Evolutionary conservation across 2,888 invertebrate genomes (phyloP).

Genomic region (Apotomis capreana): DNA sequence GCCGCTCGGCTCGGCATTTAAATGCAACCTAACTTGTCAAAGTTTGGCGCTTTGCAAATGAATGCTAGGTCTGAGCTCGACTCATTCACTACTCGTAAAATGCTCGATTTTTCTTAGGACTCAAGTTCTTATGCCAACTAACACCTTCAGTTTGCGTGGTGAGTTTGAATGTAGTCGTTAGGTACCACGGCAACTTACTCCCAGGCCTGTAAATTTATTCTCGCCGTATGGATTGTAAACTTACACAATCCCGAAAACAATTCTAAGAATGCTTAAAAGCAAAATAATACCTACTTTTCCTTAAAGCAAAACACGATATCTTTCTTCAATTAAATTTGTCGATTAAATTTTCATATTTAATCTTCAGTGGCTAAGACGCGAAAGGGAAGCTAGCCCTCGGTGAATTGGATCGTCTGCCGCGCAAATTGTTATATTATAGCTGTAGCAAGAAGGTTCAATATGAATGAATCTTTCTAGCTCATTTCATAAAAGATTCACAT

Average conservation of each 20-base stretch:
- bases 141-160: background rate
- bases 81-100: conserved; percentile 35
- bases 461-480: background rate
- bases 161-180: background rate
- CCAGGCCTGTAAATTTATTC: background rate
- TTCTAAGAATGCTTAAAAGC: background rate
- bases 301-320: conserved; percentile 51
- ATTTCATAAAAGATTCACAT: conserved; percentile 6
- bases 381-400: conserved; percentile 66
- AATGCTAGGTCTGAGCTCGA: conserved; percentile 57
- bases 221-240: background rate
- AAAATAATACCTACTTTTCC: conserved; percentile 44
- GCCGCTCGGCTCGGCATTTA: conserved; percentile 62
- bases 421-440: background rate
- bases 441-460: background rate
- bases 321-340: conserved; percentile 82
- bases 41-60: conserved; percentile 70
- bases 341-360: conserved; percentile 92
- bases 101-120: conserved; percentile 25
- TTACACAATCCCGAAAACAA: background rate
- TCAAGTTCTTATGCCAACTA: conserved; percentile 13
- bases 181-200: background rate
- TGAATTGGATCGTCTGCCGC: background rate
- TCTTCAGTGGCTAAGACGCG: conserved; percentile 86
- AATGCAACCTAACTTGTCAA: conserved; percentile 75